phyloP scores from a whole-genome alignment of 2,797 vertebrate species.

The Rhinogobio ventralis region DNA sequence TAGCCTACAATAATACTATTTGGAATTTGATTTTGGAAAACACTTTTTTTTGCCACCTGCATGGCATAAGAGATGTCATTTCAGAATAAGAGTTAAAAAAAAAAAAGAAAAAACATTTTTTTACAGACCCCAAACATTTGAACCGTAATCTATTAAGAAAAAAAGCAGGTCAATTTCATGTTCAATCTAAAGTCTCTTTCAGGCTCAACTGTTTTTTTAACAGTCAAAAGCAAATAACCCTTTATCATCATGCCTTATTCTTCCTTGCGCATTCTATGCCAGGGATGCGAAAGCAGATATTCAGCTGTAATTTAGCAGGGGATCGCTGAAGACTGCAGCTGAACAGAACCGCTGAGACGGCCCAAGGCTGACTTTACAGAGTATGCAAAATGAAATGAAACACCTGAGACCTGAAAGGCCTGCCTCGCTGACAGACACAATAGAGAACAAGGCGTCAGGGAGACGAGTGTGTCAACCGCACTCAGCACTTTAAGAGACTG shows the following conservation, averaged over 20 bases:
- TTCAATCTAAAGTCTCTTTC: neutral
- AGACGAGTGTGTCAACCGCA: slow-evolving; percentile 24
- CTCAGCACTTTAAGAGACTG: slow-evolving; percentile 39
- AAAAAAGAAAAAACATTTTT: too few species aligned
- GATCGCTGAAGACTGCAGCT: slow-evolving; percentile 66
- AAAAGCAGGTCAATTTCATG: neutral
- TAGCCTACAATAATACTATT: too few species aligned
- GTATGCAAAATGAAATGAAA: slow-evolving; percentile 50
- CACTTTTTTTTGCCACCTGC: neutral
- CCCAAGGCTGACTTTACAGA: slow-evolving; percentile 28
- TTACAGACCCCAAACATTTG: neutral
- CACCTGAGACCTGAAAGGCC: slow-evolving; percentile 54
- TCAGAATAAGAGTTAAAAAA: too few species aligned
- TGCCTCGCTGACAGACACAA: slow-evolving; percentile 45
- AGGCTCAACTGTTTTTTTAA: neutral
- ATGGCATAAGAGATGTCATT: neutral
- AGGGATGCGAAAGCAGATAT: slow-evolving; percentile 50
- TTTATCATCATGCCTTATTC: neutral
- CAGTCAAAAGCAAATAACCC: neutral
- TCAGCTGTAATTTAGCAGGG: slow-evolving; percentile 69
- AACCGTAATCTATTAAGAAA: neutral
- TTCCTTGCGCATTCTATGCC: neutral
- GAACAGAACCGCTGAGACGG: slow-evolving; percentile 59
- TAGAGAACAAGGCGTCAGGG: slow-evolving; percentile 41
- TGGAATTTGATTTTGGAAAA: too few species aligned